These are phyloP conservation scores for Polymixis flavicincta DNA, from an alignment of 2,888 invertebrate genomes.

Conservation along the genomic window DNA sequence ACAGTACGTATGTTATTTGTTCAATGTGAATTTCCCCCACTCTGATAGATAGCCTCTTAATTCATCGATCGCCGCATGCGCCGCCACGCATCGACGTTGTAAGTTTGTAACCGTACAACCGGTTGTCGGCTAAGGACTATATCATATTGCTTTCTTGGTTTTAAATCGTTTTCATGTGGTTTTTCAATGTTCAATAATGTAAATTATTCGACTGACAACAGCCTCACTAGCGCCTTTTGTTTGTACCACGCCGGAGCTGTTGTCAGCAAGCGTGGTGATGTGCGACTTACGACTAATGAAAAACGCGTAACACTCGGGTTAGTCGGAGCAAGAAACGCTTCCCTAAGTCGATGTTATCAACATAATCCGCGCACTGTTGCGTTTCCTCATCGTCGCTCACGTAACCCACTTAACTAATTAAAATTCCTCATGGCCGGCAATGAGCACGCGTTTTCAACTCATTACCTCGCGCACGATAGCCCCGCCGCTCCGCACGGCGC, in stretches of 20 bases:
- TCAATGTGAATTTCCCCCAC: constrained; percentile 18
- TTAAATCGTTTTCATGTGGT: constrained; percentile 11
- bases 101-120: constrained; percentile 54
- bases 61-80: constrained; percentile 31
- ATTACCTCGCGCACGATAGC: constrained; percentile 73
- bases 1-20: constrained; percentile 16
- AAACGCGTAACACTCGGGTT: constrained; percentile 52
- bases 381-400: constrained; percentile 75
- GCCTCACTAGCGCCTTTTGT: constrained; percentile 52
- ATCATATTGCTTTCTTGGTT: constrained; percentile 19
- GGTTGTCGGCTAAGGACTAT: constrained; percentile 44
- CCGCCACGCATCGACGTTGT: constrained; percentile 14
- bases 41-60: constrained; percentile 2
- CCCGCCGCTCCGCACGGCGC: constrained; percentile 25
- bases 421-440: constrained; percentile 81
- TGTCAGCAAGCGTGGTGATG: constrained; percentile 12
- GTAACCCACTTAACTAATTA: constrained; percentile 84
- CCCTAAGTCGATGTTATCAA: constrained; percentile 69
- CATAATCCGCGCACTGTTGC: constrained; percentile 76
- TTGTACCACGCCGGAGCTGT: constrained; percentile 15
- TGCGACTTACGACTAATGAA: constrained; percentile 49
- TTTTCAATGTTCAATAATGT: constrained; percentile 17
- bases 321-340: constrained; percentile 63
- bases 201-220: constrained; percentile 21
- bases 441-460: constrained; percentile 80